Evolutionary conservation across 2,888 invertebrate genomes (phyloP).

Genomic region (Epistrophe eligans): DNA sequence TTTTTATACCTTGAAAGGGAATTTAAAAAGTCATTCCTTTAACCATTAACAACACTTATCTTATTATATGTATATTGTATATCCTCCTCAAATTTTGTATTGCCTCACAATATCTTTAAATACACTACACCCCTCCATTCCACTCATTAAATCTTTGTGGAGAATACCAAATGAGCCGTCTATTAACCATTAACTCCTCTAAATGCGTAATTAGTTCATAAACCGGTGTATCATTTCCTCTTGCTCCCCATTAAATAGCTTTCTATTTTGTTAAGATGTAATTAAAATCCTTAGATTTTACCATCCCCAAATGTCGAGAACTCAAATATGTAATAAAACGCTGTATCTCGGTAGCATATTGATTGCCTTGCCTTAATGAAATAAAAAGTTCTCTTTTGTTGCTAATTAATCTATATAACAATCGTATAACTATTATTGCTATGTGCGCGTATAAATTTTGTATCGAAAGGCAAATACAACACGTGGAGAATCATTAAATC

Average conservation of each 20-base stretch:
- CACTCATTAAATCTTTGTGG: no score
- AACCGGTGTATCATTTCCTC: constrained; percentile 9
- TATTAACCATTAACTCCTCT: constrained; percentile 15
- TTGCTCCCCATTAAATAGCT: background rate
- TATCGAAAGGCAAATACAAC: background rate
- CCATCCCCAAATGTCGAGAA: background rate
- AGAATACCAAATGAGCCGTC: constrained; percentile 6
- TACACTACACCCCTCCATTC: no score
- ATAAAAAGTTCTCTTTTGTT: background rate
- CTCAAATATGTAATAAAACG: background rate
- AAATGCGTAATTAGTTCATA: constrained; percentile 20
- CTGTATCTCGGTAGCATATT: constrained; percentile 2
- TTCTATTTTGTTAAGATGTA: constrained; percentile 2
- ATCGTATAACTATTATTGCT: background rate
- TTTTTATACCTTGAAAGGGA: no score
- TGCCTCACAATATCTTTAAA: no score
- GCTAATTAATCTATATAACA: constrained; percentile 17
- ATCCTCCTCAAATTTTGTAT: no score
- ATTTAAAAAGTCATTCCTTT: no score
- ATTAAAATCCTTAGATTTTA: constrained; percentile 6
- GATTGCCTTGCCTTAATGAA: constrained; percentile 19
- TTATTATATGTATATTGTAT: no score
- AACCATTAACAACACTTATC: no score
- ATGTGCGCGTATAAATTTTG: background rate
- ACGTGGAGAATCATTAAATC: background rate